Evolutionary conservation across 2,113 vertebrate species (phyloP), one percentile per base, ranked within the genome.

Genomic region (Sapayoa aenigma): DNA sequence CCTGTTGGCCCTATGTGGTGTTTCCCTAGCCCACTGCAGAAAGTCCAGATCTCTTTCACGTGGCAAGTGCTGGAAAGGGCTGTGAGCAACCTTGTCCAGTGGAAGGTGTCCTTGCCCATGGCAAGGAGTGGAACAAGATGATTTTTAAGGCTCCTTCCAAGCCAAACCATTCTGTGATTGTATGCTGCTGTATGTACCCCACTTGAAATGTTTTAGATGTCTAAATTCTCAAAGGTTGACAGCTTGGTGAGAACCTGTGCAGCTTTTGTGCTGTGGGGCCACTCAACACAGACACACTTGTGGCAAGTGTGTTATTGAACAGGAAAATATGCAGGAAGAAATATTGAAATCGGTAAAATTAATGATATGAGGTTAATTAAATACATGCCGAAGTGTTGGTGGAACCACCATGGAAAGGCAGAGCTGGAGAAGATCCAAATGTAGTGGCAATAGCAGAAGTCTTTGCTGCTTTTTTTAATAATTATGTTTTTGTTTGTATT

Each of bases 291-390:
- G 20, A 8, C 30, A 13, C 7, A 6, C 4, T 9, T 66, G 44
- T 22, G 41, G 18, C 0, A 0, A 42, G 49, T 56, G 44, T 17
- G 12, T 46, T 50, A 19, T 10, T 2, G 7, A 47, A 30, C 5
- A 42, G 39, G 39, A 20, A 56, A 63, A 66, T 24, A 12, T 0
- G 1, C 9, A 35, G 49, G 23, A 62, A 47, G 9, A 73, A 76
- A 27, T 49, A 46, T 0, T 53, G 41, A 92, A 77, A 63, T 44
- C 10, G 22, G 4, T 73, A 18, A 37, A 65, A 69, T 58, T 22
- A 30, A 24, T 81, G 3, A 1, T 7, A 9, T 4, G 11, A 63
- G 10, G 28, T 35, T 37, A 62, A 11, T 47, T 69, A 75, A 59
- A 49, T 49, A 31, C 0, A 0, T 41, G 22, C n/a, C 27, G 44